These are phyloP conservation scores for Pandemis cinnamomeana DNA, from an alignment of 2,888 invertebrate species.

Conservation along the genomic window DNA sequence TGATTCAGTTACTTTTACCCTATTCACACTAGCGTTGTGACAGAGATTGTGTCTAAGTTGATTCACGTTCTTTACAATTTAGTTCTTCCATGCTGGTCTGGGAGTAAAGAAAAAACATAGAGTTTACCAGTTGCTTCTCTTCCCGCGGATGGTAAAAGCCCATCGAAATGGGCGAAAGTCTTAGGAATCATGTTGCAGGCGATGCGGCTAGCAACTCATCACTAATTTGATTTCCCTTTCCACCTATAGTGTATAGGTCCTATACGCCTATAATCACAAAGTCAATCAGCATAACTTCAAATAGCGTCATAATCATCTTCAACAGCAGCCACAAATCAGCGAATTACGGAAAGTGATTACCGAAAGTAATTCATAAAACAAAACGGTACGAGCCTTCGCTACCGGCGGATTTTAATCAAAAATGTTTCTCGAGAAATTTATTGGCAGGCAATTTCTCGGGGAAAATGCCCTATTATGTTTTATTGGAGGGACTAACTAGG, in stretches of 20 bases:
- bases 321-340: background rate
- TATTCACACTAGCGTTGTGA: too few species aligned
- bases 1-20: too few species aligned
- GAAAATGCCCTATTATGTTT: constrained; percentile 27
- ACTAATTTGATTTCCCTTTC: too few species aligned
- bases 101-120: too few species aligned
- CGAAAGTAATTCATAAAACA: background rate
- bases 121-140: too few species aligned
- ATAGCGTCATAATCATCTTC: background rate
- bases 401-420: constrained; percentile 19
- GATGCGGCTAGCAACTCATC: too few species aligned
- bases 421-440: constrained; percentile 8
- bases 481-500: constrained; percentile 28
- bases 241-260: too few species aligned
- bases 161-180: too few species aligned
- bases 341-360: constrained; percentile 15
- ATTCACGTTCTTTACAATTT: background rate
- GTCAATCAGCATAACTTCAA: background rate
- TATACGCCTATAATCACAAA: background rate
- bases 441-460: constrained; percentile 13
- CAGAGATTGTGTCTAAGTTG: too few species aligned
- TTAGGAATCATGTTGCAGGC: too few species aligned
- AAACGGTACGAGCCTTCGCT: constrained; percentile 3
- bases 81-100: too few species aligned
- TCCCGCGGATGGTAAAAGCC: too few species aligned